phyloP scores from a whole-genome alignment of 2,113 vertebrate species.

The Ondatra zibethicus region DNA sequence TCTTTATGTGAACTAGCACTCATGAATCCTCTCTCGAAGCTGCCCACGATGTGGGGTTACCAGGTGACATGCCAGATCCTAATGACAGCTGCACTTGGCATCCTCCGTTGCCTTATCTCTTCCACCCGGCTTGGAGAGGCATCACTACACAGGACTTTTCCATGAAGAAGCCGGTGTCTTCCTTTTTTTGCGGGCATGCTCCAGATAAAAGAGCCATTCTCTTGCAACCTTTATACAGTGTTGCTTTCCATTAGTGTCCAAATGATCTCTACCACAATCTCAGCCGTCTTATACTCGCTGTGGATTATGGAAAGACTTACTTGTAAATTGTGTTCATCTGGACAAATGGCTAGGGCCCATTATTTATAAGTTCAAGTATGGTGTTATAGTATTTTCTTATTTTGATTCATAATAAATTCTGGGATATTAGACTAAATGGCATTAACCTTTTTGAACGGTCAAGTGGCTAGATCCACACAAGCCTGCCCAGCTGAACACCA shows the following conservation, averaged over 20 bases:
- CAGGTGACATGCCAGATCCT: background rate
- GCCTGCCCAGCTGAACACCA: background rate
- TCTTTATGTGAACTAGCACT: background rate
- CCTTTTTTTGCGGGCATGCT: background rate
- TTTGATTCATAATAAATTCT: background rate
- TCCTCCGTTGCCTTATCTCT: background rate
- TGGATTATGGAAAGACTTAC: background rate
- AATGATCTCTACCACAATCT: background rate
- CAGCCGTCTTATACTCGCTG: background rate
- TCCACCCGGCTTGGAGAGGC: background rate
- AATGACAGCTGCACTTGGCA: background rate
- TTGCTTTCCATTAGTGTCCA: background rate
- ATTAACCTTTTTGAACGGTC: background rate
- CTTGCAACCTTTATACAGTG: background rate
- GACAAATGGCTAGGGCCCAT: background rate
- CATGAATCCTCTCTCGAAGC: accelerated
- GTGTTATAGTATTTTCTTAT: background rate
- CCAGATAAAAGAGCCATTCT: background rate
- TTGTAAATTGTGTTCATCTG: background rate
- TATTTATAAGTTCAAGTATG: background rate
- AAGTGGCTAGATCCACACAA: background rate
- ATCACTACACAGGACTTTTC: background rate
- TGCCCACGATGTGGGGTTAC: background rate
- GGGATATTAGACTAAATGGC: background rate
- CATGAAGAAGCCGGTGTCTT: background rate